phyloP scores from a whole-genome alignment of 2,113 vertebrate species.

The Dipodomys merriami region DNA sequence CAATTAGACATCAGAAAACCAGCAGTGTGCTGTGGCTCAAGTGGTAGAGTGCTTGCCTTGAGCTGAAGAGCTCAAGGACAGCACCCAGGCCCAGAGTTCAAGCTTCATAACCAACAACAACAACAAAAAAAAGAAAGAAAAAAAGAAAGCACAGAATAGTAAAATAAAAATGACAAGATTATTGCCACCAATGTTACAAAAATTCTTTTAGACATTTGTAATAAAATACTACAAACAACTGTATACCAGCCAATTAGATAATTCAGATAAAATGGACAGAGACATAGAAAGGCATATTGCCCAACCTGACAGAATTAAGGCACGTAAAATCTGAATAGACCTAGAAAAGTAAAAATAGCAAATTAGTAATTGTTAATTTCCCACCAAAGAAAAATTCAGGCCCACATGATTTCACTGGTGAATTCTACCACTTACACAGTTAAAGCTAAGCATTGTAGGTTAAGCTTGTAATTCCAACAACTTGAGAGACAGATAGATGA shows the following conservation, averaged over 20 bases:
- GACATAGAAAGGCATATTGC: background rate
- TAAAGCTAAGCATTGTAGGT: too few species aligned
- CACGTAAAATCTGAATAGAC: background rate
- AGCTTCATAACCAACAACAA: background rate
- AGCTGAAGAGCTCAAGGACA: too few species aligned
- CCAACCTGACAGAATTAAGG: background rate
- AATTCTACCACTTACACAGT: background rate
- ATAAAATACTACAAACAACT: background rate
- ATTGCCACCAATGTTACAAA: background rate
- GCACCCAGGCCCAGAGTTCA: background rate
- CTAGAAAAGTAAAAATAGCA: background rate
- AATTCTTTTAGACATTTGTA: background rate
- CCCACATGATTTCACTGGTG: background rate
- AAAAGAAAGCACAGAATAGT: background rate
- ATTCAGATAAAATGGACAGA: background rate
- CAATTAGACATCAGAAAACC: too few species aligned
- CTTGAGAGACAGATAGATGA: too few species aligned
- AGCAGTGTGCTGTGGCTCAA: too few species aligned
- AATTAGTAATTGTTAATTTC: background rate
- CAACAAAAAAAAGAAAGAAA: background rate
- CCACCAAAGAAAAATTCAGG: background rate
- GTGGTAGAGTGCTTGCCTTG: too few species aligned
- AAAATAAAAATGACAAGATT: background rate
- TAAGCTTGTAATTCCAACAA: too few species aligned
- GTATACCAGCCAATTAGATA: background rate